phyloP scores from a whole-genome alignment of 2,888 invertebrate genomes.

The Lithosia quadra region DNA sequence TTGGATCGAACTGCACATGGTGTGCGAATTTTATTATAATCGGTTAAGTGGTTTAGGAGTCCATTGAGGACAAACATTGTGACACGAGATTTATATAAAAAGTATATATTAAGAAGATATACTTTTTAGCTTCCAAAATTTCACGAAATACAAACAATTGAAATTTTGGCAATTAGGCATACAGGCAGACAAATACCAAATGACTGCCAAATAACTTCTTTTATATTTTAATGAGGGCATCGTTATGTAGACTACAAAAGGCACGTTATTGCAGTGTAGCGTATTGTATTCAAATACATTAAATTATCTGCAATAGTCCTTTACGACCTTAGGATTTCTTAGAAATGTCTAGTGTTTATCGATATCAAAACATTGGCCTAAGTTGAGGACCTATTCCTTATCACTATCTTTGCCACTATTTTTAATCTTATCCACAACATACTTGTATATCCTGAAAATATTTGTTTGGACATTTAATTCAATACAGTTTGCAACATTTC shows the following conservation, averaged over 20 bases:
- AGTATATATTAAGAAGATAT: too few species aligned
- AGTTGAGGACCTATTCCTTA: slow-evolving; percentile 18
- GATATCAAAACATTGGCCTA: slow-evolving; percentile 14
- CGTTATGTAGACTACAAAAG: slow-evolving; percentile 18
- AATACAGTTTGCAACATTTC: too few species aligned
- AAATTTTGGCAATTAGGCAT: not conserved
- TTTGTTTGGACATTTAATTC: too few species aligned
- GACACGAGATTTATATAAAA: too few species aligned
- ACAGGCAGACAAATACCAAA: not conserved
- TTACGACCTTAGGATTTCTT: slow-evolving; percentile 25
- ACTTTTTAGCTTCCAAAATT: not conserved
- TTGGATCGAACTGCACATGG: too few species aligned
- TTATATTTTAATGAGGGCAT: slow-evolving; percentile 24
- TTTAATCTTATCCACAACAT: too few species aligned
- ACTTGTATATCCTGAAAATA: too few species aligned
- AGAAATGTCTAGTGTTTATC: slow-evolving; percentile 17
- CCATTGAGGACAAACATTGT: too few species aligned
- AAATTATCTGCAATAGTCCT: slow-evolving; percentile 35
- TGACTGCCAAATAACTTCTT: slow-evolving; percentile 15
- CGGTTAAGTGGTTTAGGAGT: too few species aligned
- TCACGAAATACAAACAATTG: not conserved
- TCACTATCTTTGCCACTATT: not conserved
- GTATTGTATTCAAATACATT: slow-evolving; percentile 26
- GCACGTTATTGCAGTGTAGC: not conserved
- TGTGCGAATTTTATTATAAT: too few species aligned